Evolutionary conservation across 2,113 vertebrate genomes (phyloP), one percentile per base, ranked within the genome.

Genomic region (Fukomys damarensis): DNA sequence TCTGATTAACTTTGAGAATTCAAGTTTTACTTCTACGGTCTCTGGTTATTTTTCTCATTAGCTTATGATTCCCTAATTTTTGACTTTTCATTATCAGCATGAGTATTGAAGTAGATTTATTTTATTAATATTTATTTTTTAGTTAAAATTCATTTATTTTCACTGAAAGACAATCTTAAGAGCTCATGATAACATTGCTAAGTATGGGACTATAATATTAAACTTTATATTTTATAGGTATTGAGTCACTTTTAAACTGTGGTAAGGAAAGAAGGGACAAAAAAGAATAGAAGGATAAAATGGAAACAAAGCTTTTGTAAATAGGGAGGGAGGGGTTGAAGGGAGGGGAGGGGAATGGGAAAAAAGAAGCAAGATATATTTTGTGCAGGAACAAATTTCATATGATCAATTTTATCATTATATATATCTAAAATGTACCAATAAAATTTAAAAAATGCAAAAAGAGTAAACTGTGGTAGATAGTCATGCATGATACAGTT

Each of bases 71-170:
- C 32, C 96, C 28, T 86, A 61, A 58, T 84, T 68, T 94, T 74
- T 86, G 46, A 26, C 49, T 87, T 94, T 93, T 72, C 17, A 5
- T 65, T 72, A 59, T 86, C 58, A 88, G n/a, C 92, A 43, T 86
- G 65, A 85, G 20, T 80, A 41, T 89, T 91, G 93, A 22, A n/a
- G 43, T 91, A 81, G 81, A 43, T 61, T 49, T 96, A 41, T 92
- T 82, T 92, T 89, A 77, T 54, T 95, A 56, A 94, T 76, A 43
- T 43, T 94, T 80, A 93, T 41, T 77, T 86, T 87, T 43, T 93
- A 35, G 46, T 95, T 56, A 38, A 17, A 70, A 49, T 63, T 74
- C 56, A 84, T 20, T 94, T 83, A 63, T 68, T 86, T 85, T 86
- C 30, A 61, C 49, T 79, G 24, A 84, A 94, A 83, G 19, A 41